Evolutionary conservation across 2,113 vertebrate species (phyloP), one percentile per base, ranked within the genome.

Genomic region (Hydrochoerus hydrochaeris): DNA sequence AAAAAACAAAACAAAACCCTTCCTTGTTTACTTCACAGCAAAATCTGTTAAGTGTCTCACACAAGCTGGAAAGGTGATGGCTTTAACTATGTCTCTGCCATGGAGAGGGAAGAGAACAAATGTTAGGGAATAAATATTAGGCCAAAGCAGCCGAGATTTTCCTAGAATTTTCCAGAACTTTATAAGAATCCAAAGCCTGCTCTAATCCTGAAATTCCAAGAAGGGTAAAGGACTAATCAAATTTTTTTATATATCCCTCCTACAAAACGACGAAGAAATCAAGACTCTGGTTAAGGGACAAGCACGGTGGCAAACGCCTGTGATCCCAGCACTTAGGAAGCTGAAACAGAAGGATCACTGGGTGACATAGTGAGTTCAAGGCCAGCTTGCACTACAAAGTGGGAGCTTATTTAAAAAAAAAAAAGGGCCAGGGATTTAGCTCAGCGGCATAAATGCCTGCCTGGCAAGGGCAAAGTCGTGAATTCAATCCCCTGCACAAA

Each of bases 141-240:
- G 85, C 67, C 32, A 46, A 3, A 86, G 28, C 28, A 80, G 78
- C 38, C 49, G 94, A 69, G 78, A 69, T n/a, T n/a, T 69, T 38
- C 16, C 49, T 67, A 80, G 73, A 88, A 41, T 44, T 46, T 94
- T 84, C 20, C 22, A 90, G 86, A 49, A 95, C 78, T 86, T 91
- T 95, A 75, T 69, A 30, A 86, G 78, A 97, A 88, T 28, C 24
- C 54, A 80, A 67, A 57, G 32, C 46, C 85, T 92, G 82, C 77
- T 87, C 65, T n/a, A 91, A 67, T 52, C 52, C 80, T 94, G 49
- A 91, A 87, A 91, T 44, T 93, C 93, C 77, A 93, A 73, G 52
- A 92, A 88, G 26, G 17, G 44, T 81, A 95, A 94, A 90, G 44
- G 44, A 80, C 78, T 57, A 38, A 84, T 60, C 71, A 41, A 91